These are phyloP conservation scores for Eurois occulta DNA, from an alignment of 2,888 invertebrate species.

Conservation along the genomic window DNA sequence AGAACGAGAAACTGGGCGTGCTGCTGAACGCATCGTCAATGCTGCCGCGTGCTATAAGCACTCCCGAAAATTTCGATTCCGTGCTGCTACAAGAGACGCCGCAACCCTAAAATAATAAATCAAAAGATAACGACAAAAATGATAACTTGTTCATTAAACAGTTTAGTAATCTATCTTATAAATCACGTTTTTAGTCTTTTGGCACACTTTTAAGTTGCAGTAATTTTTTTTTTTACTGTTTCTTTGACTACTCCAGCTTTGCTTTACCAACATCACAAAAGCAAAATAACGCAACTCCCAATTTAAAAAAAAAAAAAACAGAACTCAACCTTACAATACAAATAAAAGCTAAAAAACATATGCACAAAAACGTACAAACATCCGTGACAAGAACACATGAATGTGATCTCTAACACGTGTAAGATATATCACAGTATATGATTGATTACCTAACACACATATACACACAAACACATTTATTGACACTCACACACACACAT, in stretches of 20 bases:
- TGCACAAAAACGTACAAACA: conserved; percentile 47
- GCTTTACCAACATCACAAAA: not conserved
- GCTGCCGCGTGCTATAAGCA: too few species aligned
- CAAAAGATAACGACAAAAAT: not conserved
- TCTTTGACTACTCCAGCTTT: not conserved
- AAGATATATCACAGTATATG: conserved; percentile 71
- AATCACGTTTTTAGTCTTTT: too few species aligned
- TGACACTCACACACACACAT: conserved; percentile 38
- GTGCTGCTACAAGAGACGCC: too few species aligned
- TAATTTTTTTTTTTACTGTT: not conserved
- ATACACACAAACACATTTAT: conserved; percentile 24
- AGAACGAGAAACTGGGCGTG: too few species aligned
- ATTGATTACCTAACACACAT: conserved; percentile 68
- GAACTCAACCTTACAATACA: conserved; percentile 23
- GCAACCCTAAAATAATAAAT: not conserved
- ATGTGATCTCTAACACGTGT: conserved; percentile 69
- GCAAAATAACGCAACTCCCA: conserved; percentile 2
- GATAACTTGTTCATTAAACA: not conserved
- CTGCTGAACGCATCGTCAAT: not conserved
- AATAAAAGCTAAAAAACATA: conserved; percentile 24
- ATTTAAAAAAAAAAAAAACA: not conserved
- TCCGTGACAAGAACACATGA: conserved; percentile 57
- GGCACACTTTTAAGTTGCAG: too few species aligned
- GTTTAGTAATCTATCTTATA: not conserved
- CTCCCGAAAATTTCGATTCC: too few species aligned